These are phyloP conservation scores for Athene noctua DNA, from an alignment of 2,113 vertebrate species.

Conservation along the genomic window DNA sequence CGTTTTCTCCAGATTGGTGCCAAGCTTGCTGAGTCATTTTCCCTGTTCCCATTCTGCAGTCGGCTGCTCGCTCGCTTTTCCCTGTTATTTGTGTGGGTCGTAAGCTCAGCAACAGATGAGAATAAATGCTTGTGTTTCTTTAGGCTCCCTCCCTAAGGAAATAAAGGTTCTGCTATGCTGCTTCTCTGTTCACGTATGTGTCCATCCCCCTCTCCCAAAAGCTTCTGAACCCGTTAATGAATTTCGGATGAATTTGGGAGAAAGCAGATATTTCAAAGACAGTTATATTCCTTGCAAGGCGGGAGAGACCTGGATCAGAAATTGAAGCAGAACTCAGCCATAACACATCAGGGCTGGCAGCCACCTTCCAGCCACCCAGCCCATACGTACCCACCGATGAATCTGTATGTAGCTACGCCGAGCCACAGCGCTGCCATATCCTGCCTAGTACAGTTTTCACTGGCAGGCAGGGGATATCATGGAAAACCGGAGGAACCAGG, in stretches of 20 bases:
- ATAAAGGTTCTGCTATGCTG: not conserved
- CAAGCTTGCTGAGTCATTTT: conserved; percentile 69
- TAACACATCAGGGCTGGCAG: not conserved
- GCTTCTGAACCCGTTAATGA: not conserved
- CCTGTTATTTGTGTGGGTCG: conserved; percentile 55
- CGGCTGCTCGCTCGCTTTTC: conserved; percentile 8
- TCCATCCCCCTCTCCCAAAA: not conserved
- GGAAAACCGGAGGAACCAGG: not conserved
- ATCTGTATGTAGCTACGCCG: not conserved
- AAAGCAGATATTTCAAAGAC: not conserved
- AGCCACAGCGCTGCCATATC: rapidly evolving
- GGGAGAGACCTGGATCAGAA: not conserved
- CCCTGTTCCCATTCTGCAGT: conserved; percentile 40
- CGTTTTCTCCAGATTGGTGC: conserved; percentile 38
- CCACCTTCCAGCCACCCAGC: not conserved
- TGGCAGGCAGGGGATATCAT: not conserved
- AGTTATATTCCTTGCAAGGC: not conserved
- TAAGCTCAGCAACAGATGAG: conserved; percentile 50
- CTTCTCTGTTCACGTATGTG: not conserved
- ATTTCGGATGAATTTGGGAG: not conserved
- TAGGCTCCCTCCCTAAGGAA: conserved; percentile 30
- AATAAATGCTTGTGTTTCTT: conserved; percentile 33
- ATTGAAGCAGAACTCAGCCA: not conserved
- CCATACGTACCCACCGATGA: not conserved
- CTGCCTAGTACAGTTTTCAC: not conserved